Conservation (phyloP, 2,888 invertebrate genomes). For the Caenorhabditis plicata region DNA sequence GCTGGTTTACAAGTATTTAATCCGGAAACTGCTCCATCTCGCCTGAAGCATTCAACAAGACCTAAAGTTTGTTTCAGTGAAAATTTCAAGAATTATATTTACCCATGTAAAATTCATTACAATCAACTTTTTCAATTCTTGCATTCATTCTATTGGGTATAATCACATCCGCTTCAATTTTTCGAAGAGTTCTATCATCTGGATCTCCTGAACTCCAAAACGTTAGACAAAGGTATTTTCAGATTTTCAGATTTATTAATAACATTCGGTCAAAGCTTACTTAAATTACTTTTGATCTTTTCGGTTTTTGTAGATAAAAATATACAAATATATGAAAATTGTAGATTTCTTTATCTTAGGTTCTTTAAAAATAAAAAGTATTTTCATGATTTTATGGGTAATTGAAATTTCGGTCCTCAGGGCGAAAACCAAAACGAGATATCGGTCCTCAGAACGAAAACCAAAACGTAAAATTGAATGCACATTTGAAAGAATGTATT, state of each 20-base stretch:
- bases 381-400: no score
- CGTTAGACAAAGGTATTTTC: no score
- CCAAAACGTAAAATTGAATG: not conserved
- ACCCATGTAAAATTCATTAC: slow-evolving; percentile 67
- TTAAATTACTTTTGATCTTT: not conserved
- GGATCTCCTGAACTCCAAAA: slow-evolving; percentile 78
- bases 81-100: slow-evolving; percentile 4
- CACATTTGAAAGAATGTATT: not conserved
- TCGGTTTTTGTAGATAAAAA: no score
- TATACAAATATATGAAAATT: no score
- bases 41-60: slow-evolving; percentile 55
- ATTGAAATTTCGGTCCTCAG: no score
- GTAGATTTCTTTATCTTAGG: no score
- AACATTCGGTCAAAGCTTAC: no score
- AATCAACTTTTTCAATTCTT: slow-evolving; percentile 79
- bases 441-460: no score
- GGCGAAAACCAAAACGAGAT: no score
- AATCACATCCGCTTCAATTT: slow-evolving; percentile 83
- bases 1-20: slow-evolving; percentile 50
- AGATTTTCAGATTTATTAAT: slow-evolving; percentile 2
- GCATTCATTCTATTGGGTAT: slow-evolving; percentile 87
- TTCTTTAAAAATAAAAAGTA: not conserved
- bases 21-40: slow-evolving; percentile 54
- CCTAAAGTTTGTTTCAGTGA: slow-evolving; percentile 29
- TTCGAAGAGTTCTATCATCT: slow-evolving; percentile 79